Evolutionary conservation across 2,113 vertebrate genomes (phyloP).

Genomic region (Lampris megalopsis): DNA sequence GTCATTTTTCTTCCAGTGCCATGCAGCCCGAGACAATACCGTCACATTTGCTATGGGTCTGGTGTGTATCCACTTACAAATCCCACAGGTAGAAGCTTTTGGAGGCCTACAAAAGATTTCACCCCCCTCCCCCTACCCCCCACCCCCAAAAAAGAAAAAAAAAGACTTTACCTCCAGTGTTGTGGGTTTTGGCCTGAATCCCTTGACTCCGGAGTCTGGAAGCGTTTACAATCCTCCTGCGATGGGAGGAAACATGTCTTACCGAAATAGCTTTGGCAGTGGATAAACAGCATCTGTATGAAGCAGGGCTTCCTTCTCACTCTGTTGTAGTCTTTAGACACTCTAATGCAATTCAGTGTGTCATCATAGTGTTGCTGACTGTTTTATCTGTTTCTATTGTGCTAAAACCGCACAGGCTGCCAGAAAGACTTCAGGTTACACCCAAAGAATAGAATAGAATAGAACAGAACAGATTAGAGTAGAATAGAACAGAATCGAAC

Average conservation of each 20-base stretch:
- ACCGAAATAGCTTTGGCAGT: constrained; percentile 16
- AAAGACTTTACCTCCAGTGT: neutral
- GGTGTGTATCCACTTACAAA: too few species aligned
- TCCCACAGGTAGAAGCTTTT: too few species aligned
- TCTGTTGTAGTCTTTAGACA: neutral
- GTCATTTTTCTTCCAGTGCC: too few species aligned
- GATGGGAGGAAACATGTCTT: constrained; percentile 42
- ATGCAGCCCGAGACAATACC: too few species aligned
- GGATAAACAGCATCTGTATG: constrained; percentile 15
- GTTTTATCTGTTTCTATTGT: too few species aligned
- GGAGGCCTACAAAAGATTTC: too few species aligned
- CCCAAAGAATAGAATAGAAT: constrained; percentile 10
- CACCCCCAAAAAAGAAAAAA: too few species aligned
- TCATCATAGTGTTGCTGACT: neutral
- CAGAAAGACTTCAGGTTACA: constrained; percentile 10
- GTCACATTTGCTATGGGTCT: too few species aligned
- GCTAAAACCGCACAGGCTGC: too few species aligned
- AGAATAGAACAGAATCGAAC: too few species aligned
- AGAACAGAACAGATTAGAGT: too few species aligned
- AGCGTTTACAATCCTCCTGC: constrained; percentile 37
- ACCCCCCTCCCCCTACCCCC: too few species aligned
- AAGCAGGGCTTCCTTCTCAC: constrained; percentile 22
- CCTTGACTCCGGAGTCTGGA: constrained; percentile 46
- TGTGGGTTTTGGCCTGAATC: constrained; percentile 17
- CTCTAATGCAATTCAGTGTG: constrained; percentile 29